Conservation (phyloP, 2,888 invertebrate genomes). For the Sepioteuthis lessoniana region DNA sequence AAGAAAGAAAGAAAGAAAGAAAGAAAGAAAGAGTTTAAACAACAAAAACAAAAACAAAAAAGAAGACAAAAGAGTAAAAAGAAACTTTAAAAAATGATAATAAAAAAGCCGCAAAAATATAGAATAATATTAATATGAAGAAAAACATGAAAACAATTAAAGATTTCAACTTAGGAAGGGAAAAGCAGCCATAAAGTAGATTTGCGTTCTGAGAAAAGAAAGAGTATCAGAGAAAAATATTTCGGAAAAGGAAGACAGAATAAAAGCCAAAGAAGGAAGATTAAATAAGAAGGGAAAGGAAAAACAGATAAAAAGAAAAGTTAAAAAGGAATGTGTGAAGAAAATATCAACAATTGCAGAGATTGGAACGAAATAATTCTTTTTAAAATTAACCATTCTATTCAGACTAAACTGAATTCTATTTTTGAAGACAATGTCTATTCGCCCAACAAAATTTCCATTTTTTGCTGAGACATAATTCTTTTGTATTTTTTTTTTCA, state of each 20-base stretch:
- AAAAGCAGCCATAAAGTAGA: neutral
- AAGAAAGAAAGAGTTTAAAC: neutral
- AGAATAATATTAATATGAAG: neutral
- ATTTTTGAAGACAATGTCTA: neutral
- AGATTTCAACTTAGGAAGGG: neutral
- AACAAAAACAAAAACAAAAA: too few relatives aligned
- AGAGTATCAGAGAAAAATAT: too few relatives aligned
- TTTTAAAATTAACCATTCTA: neutral
- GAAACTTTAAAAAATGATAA: rapidly evolving
- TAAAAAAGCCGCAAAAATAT: neutral
- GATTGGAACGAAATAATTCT: neutral
- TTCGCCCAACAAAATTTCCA: neutral
- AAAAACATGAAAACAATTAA: neutral
- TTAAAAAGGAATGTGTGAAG: neutral
- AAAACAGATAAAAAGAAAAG: neutral
- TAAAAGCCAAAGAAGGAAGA: neutral
- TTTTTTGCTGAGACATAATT: neutral
- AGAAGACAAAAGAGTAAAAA: too few relatives aligned
- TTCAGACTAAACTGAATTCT: neutral
- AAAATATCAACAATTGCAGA: too few relatives aligned
- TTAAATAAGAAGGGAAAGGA: neutral
- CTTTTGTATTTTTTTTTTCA: neutral
- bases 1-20: neutral
- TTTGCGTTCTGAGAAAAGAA: neutral
- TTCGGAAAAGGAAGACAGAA: neutral